Conservation (phyloP, 64 coral and sea anemone genomes). For the Anthopleura sola region DNA sequence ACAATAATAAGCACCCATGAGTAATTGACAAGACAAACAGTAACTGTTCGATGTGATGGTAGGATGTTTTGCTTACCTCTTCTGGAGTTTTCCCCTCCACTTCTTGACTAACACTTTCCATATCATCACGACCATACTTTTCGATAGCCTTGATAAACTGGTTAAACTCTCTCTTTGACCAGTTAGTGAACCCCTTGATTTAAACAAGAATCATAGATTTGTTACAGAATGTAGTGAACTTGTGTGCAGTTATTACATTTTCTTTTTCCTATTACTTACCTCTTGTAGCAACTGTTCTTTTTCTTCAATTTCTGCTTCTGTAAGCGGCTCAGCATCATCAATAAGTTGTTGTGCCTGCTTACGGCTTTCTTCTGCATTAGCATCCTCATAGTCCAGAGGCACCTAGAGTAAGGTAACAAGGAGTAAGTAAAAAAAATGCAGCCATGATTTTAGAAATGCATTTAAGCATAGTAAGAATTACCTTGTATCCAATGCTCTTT, state of each 20-base stretch:
- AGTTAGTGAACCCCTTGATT: slow-evolving; percentile 84
- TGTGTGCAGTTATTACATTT: too few species aligned
- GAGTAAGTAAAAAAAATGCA: not conserved
- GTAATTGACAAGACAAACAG: not conserved
- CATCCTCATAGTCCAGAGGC: slow-evolving; percentile 87
- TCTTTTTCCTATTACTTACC: slow-evolving; percentile 15
- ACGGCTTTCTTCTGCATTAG: slow-evolving; percentile 79
- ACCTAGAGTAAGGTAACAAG: slow-evolving; percentile 27
- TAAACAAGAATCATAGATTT: not conserved
- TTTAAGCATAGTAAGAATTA: not conserved
- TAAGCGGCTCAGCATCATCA: slow-evolving; percentile 87
- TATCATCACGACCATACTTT: slow-evolving; percentile 95
- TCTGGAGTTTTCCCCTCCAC: slow-evolving; percentile 94
- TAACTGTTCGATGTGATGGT: not conserved
- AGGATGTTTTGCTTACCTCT: slow-evolving; percentile 40
- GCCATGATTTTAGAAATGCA: not conserved
- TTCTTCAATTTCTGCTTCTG: slow-evolving; percentile 82
- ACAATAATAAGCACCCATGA: not conserved
- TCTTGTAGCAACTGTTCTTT: slow-evolving; percentile 94
- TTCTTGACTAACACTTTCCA: slow-evolving; percentile 94
- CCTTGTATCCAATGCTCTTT: slow-evolving; percentile 98
- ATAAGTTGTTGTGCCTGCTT: slow-evolving; percentile 90
- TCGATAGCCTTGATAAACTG: slow-evolving; percentile 98
- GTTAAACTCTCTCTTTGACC: slow-evolving; percentile 98
- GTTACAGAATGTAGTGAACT: too few species aligned